Evolutionary conservation across 1,140 invertebrate species (phyloP).

Genomic region (Wasmannia auropunctata): DNA sequence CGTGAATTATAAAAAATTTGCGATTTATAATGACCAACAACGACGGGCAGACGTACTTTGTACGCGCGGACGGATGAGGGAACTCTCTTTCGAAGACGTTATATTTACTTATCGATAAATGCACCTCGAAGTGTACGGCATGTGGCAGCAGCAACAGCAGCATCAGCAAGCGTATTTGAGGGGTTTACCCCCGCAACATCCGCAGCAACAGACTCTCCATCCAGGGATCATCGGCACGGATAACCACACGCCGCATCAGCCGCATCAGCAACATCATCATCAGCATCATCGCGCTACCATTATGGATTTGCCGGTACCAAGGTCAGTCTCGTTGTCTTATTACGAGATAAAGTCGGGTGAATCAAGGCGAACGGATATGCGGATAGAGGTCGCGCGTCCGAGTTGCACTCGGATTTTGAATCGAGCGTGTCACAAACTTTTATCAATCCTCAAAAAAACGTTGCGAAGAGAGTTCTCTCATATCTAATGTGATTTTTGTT

Average conservation of each 20-base stretch:
- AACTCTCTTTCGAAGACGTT: background rate
- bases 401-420: background rate
- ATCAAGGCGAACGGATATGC: constrained; percentile 44
- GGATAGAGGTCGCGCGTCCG: background rate
- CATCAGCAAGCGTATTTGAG: constrained; percentile 67
- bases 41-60: constrained; percentile 49
- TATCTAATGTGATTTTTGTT: background rate
- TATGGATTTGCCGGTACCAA: constrained; percentile 68
- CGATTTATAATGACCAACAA: constrained; percentile 7
- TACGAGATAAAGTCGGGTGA: constrained; percentile 52
- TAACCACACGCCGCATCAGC: constrained; percentile 36
- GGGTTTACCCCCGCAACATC: constrained; percentile 61
- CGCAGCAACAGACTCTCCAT: constrained; percentile 42
- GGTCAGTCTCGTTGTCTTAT: constrained; percentile 72
- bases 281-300: constrained; percentile 54
- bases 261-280: constrained; percentile 55
- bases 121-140: constrained; percentile 45
- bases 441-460: background rate
- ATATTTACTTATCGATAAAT: constrained; percentile 48
- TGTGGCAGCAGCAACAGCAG: constrained; percentile 74
- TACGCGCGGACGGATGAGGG: constrained; percentile 46
- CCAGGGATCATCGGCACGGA: constrained; percentile 41
- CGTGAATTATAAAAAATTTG: background rate
- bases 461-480: background rate
- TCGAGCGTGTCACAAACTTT: background rate